These are phyloP conservation scores for Tolypeutes matacus DNA, from an alignment of 2,797 vertebrate species.

Conservation along the genomic window DNA sequence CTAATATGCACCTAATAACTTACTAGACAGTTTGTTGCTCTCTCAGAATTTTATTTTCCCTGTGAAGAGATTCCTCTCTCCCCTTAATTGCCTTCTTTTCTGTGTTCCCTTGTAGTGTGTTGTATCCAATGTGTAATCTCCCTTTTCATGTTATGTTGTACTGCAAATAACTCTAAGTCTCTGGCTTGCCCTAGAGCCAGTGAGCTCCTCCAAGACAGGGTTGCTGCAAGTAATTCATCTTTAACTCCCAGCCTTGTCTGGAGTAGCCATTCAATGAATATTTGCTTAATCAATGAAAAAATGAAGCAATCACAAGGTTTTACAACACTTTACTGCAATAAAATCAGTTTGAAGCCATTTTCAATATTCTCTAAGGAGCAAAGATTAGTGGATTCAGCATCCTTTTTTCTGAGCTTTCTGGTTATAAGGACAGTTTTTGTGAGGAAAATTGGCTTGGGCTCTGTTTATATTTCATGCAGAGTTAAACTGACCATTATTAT, in stretches of 20 bases:
- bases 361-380: constrained; percentile 17
- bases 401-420: background rate
- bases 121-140: background rate
- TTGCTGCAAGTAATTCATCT: background rate
- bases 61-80: background rate
- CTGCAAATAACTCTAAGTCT: background rate
- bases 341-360: constrained; percentile 17
- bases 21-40: background rate
- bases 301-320: background rate
- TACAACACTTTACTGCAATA: background rate
- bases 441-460: background rate
- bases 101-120: too few relatives aligned
- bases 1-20: too few relatives aligned
- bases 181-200: background rate
- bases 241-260: background rate
- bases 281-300: constrained; percentile 45
- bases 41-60: background rate
- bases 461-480: background rate
- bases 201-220: background rate
- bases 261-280: background rate
- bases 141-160: background rate
- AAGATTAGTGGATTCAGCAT: background rate
- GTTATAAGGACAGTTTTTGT: background rate
- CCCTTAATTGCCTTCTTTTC: background rate
- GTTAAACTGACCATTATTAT: background rate